Conservation (phyloP, 2,113 vertebrate genomes). For the Isurus oxyrinchus region DNA sequence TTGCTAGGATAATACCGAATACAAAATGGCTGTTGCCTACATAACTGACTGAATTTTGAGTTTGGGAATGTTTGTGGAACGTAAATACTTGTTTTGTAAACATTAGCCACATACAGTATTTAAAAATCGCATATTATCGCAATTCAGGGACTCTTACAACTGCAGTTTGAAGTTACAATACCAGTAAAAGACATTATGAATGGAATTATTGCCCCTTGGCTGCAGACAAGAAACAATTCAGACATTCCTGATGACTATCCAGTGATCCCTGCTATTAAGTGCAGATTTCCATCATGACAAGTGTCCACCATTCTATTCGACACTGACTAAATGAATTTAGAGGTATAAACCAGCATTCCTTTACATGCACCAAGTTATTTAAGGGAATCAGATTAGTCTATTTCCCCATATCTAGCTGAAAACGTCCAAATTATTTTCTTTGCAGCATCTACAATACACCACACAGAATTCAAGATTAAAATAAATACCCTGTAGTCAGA, state of each 20-base stretch:
- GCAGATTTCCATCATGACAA: neutral
- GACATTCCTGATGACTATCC: neutral
- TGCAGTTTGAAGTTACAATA: neutral
- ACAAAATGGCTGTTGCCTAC: neutral
- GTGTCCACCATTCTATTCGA: neutral
- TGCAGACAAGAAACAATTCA: neutral
- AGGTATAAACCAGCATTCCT: no score
- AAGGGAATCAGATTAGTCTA: no score
- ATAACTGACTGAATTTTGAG: neutral
- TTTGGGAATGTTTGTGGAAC: neutral
- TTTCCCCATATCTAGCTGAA: no score
- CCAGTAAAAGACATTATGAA: neutral
- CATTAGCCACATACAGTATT: neutral
- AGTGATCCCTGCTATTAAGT: neutral
- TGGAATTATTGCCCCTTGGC: neutral
- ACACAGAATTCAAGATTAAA: no score
- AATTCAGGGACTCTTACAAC: neutral
- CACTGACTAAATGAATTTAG: neutral
- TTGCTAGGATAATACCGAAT: neutral
- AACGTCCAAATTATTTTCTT: no score
- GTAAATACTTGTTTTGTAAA: neutral
- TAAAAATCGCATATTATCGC: neutral
- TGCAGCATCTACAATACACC: no score
- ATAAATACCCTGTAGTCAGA: no score
- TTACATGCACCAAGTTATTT: no score